phyloP scores from a whole-genome alignment of 1,140 invertebrate genomes.

The Pseudobourletiella spinata region DNA sequence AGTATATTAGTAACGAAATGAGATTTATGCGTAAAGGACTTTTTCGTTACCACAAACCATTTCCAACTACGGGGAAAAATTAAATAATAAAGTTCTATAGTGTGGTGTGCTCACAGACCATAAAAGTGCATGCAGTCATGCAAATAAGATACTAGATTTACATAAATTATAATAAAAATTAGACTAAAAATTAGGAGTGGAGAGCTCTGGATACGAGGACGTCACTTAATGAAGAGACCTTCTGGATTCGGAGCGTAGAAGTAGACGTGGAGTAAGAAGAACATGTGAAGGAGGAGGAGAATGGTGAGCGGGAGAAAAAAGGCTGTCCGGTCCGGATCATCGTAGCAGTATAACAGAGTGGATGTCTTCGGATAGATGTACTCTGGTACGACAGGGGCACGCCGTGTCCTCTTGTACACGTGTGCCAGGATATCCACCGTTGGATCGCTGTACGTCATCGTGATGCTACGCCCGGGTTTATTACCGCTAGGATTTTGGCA shows the following conservation, averaged over 20 bases:
- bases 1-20: too few relatives aligned
- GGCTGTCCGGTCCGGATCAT: slow-evolving; percentile 14
- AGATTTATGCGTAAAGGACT: too few relatives aligned
- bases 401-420: background rate
- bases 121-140: too few relatives aligned
- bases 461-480: background rate
- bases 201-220: background rate
- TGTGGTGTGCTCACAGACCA: too few relatives aligned
- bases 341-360: slow-evolving; percentile 11
- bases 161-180: too few relatives aligned
- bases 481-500: too few relatives aligned
- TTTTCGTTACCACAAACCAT: too few relatives aligned
- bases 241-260: slow-evolving; percentile 8
- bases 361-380: slow-evolving; percentile 7
- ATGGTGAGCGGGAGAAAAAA: slow-evolving; percentile 13
- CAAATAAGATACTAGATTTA: too few relatives aligned
- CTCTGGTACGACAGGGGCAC: background rate
- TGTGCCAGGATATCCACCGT: background rate
- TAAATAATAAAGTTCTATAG: too few relatives aligned
- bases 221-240: slow-evolving; percentile 9
- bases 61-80: too few relatives aligned
- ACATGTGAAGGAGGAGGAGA: background rate
- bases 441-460: slow-evolving; percentile 1
- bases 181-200: background rate
- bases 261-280: slow-evolving; percentile 14